Evolutionary conservation across 2,888 invertebrate genomes (phyloP).

Genomic region (Hemicrepidius hirtus): DNA sequence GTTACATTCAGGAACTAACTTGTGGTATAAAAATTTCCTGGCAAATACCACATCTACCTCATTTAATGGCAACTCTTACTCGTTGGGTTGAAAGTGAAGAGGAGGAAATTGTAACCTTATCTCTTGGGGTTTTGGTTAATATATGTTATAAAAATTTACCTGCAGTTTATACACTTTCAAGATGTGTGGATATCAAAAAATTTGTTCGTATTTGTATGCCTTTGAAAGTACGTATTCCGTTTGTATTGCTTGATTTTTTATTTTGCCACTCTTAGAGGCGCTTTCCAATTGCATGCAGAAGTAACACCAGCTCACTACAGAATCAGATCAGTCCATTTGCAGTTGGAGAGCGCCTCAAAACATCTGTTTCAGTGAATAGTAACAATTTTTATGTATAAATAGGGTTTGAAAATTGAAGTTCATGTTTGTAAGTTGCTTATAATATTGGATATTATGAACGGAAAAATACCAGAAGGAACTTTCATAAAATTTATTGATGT

Average conservation of each 20-base stretch:
- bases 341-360: too few species aligned
- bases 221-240: conserved; percentile 73
- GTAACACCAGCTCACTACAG: too few species aligned
- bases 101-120: conserved; percentile 72
- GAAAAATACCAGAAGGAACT: conserved; percentile 72
- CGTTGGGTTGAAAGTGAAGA: conserved; percentile 78
- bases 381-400: conserved; percentile 11
- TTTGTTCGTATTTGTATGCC: conserved; percentile 78
- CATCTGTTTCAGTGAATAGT: too few species aligned
- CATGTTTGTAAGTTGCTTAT: conserved; percentile 75
- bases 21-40: conserved; percentile 87
- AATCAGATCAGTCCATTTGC: too few species aligned
- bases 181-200: conserved; percentile 81
- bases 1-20: conserved; percentile 79
- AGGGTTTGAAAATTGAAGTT: conserved; percentile 71
- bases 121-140: conserved; percentile 84
- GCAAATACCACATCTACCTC: conserved; percentile 85
- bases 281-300: too few species aligned
- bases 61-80: conserved; percentile 80
- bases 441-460: conserved; percentile 73
- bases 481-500: conserved; percentile 72
- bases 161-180: conserved; percentile 82
- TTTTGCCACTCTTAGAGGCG: too few species aligned
- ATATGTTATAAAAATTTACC: conserved; percentile 86
- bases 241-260: too few species aligned